These are phyloP conservation scores for Eupleurogrammus muticus DNA, from an alignment of 2,797 vertebrate genomes.

Conservation along the genomic window DNA sequence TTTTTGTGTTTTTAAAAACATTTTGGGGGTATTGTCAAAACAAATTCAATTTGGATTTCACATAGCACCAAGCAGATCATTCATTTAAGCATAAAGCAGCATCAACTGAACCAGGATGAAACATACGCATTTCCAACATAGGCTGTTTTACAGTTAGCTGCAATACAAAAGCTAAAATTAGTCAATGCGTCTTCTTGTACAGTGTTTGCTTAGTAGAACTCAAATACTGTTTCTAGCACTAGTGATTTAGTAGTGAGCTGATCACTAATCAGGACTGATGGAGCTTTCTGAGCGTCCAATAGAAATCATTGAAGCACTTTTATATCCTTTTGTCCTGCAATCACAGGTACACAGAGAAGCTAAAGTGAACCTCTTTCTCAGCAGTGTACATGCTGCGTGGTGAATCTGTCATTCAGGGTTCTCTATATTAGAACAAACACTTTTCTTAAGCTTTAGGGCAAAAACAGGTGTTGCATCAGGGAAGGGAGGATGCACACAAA, in stretches of 20 bases:
- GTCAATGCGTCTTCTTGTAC: too few species aligned
- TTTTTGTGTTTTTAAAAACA: too few species aligned
- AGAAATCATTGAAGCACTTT: background rate
- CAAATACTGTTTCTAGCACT: background rate
- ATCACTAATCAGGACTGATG: background rate
- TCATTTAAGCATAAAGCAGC: slow-evolving; percentile 14
- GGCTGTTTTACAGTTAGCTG: too few species aligned
- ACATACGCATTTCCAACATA: background rate
- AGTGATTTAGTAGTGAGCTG: background rate
- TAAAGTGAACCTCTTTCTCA: background rate
- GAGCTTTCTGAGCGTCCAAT: background rate
- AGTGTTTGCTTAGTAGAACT: slow-evolving; percentile 6
- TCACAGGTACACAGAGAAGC: background rate
- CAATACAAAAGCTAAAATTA: too few species aligned
- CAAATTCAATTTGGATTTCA: slow-evolving; percentile 27
- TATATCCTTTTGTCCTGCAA: background rate
- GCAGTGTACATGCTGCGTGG: background rate
- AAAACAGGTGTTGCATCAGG: background rate
- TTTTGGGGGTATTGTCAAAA: too few species aligned
- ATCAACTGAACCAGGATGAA: background rate
- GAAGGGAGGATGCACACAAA: background rate
- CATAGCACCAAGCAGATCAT: background rate
- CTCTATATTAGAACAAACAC: background rate
- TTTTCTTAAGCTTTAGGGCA: background rate
- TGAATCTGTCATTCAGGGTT: background rate